Percentiles rank a stretch among this genome's conserved stretches.
These are phyloP conservation scores for Festucalex cinctus DNA, from an alignment of 2,113 vertebrate species.

Conservation along the genomic window DNA sequence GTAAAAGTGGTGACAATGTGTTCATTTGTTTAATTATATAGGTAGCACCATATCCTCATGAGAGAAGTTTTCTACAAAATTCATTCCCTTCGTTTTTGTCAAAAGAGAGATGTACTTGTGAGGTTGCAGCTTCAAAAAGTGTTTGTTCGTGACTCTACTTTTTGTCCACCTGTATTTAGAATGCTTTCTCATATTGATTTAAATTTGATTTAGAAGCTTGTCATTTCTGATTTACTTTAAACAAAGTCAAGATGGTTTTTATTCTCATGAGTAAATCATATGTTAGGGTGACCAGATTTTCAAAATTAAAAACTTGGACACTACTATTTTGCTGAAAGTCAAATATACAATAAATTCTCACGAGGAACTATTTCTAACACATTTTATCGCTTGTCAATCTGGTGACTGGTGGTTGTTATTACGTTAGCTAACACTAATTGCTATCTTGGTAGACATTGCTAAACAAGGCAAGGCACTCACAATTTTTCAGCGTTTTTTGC, in stretches of 20 bases:
- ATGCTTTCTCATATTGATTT: background rate
- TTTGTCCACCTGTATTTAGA: background rate
- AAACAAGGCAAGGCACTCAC: too few species aligned
- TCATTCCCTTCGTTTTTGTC: background rate
- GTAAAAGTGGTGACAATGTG: background rate
- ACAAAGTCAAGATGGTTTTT: background rate
- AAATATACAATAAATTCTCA: too few species aligned
- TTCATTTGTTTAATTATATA: background rate
- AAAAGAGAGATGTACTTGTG: background rate
- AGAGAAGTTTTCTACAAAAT: background rate
- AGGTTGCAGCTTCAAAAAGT: background rate
- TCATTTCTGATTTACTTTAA: background rate
- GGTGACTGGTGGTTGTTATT: too few species aligned
- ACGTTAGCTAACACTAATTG: too few species aligned
- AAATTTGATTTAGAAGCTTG: background rate
- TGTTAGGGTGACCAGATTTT: too few species aligned
- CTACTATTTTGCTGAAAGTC: too few species aligned
- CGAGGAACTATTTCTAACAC: too few species aligned
- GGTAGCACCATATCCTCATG: background rate
- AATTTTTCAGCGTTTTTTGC: too few species aligned
- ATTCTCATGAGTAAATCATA: slow-evolving; percentile 10
- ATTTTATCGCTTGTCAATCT: too few species aligned
- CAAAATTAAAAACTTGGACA: too few species aligned
- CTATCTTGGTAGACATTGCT: too few species aligned
- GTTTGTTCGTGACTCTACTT: background rate